Evolutionary conservation across 2,113 vertebrate genomes (phyloP).

Genomic region (Tenrec ecaudatus): DNA sequence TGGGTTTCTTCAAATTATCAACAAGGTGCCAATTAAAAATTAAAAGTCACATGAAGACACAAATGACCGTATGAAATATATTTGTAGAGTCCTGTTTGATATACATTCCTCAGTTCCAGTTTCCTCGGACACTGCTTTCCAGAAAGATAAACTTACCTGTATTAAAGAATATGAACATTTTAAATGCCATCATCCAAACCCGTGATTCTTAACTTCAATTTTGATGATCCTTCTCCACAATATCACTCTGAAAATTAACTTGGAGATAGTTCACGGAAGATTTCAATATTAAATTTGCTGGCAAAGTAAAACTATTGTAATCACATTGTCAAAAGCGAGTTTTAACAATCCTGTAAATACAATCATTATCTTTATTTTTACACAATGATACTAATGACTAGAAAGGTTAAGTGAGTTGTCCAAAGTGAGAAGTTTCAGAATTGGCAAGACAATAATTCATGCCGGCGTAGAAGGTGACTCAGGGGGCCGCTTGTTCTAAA

Average conservation of each 20-base stretch:
- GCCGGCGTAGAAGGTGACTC: too few relatives aligned
- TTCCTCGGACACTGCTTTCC: neutral
- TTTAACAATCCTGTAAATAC: too few relatives aligned
- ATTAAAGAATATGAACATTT: neutral
- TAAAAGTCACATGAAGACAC: neutral
- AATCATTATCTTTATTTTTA: too few relatives aligned
- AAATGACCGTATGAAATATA: neutral
- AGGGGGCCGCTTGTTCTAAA: too few relatives aligned
- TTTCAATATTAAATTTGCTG: neutral
- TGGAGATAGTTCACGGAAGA: neutral
- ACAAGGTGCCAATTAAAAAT: neutral
- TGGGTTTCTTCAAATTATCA: neutral
- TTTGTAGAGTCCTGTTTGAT: neutral
- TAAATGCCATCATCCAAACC: neutral
- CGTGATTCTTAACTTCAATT: neutral
- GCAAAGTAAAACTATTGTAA: neutral
- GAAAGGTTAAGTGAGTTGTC: neutral
- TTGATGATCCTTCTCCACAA: neutral
- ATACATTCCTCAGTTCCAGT: neutral
- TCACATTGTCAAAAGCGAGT: neutral
- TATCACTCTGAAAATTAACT: neutral
- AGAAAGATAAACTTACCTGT: neutral
- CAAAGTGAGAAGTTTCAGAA: neutral
- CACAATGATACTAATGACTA: too few relatives aligned
- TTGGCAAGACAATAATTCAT: neutral